phyloP scores from a whole-genome alignment of 2,888 invertebrate species.

The Microplitis manilae region DNA sequence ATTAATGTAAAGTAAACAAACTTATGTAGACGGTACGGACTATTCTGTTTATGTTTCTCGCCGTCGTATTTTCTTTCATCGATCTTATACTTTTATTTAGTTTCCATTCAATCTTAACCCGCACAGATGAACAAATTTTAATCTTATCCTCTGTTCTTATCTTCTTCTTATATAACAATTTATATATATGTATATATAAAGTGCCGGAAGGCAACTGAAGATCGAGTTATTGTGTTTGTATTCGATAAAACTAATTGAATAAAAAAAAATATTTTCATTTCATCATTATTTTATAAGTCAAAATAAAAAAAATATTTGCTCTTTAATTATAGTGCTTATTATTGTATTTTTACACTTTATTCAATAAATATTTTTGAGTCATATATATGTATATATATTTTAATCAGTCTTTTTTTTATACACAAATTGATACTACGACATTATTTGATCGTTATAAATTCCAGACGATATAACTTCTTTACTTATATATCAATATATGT shows the following conservation, averaged over 20 bases:
- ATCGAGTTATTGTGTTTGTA: constrained; percentile 29
- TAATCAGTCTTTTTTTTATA: constrained; percentile 60
- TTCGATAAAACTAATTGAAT: constrained; percentile 29
- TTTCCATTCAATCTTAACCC: neutral
- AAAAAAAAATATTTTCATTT: neutral
- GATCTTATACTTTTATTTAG: neutral
- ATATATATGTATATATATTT: constrained; percentile 47
- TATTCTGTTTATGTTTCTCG: constrained; percentile 7
- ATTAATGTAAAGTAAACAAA: constrained; percentile 2
- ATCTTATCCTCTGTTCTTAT: neutral
- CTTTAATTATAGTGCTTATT: neutral
- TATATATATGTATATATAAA: neutral
- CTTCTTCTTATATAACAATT: too few relatives aligned
- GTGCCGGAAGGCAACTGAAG: constrained; percentile 3
- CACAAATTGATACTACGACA: constrained; percentile 57
- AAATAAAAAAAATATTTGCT: neutral
- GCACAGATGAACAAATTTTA: constrained; percentile 6
- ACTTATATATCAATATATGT: neutral
- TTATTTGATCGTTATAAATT: constrained; percentile 54
- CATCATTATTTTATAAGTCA: neutral
- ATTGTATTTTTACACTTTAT: neutral
- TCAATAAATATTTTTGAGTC: too few relatives aligned
- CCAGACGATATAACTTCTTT: neutral
- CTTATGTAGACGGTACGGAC: neutral
- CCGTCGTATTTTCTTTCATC: constrained; percentile 10